Evolutionary conservation across 2,888 invertebrate genomes (phyloP).

Genomic region (Phytoseiulus persimilis): DNA sequence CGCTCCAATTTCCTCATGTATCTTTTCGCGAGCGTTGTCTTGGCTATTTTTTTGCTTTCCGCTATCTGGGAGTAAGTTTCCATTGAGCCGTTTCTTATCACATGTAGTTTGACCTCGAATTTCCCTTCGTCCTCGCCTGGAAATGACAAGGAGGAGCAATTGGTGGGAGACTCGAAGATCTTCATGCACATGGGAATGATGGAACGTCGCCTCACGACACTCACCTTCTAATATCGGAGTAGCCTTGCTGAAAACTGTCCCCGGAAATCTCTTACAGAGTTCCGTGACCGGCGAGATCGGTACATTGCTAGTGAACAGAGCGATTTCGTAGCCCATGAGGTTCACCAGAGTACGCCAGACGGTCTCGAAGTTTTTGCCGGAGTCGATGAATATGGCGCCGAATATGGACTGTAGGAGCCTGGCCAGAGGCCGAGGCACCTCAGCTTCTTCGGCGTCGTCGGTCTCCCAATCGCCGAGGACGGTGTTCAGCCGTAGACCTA

Average conservation of each 20-base stretch:
- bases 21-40: not conserved
- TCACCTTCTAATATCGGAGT: not conserved
- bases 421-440: constrained; percentile 83
- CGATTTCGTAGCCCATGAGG: not conserved
- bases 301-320: not conserved
- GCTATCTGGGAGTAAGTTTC: not conserved
- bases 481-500: constrained; percentile 10
- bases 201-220: not conserved
- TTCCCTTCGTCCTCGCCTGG: not conserved
- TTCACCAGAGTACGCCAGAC: constrained; percentile 63
- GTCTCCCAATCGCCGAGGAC: constrained; percentile 15
- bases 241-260: not conserved
- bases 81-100: not conserved
- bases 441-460: constrained; percentile 55
- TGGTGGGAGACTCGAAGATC: too few species aligned
- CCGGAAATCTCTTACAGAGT: not conserved
- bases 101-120: not conserved
- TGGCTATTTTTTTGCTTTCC: constrained; percentile 7
- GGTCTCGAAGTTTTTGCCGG: constrained; percentile 60
- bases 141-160: not conserved
- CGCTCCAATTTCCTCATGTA: not conserved
- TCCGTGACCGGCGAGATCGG: not conserved
- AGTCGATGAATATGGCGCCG: constrained; percentile 83
- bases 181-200: too few species aligned
- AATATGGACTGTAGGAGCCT: constrained; percentile 85